These are phyloP conservation scores for Geotrypetes seraphini DNA, from an alignment of 2,797 vertebrate species.

Conservation along the genomic window DNA sequence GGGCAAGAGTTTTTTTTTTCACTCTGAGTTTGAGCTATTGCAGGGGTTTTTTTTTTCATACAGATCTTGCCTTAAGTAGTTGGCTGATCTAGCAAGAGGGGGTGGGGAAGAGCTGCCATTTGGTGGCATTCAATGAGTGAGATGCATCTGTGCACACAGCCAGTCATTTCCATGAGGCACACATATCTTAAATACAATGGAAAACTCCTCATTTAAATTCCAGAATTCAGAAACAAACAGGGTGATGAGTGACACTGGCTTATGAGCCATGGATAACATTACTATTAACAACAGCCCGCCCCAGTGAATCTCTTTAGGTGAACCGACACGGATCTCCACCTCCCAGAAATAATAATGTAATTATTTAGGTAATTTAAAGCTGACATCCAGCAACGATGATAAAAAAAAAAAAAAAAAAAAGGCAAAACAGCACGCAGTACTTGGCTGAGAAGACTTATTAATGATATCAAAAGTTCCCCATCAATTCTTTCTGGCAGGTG, in stretches of 20 bases:
- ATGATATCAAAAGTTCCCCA: too few species aligned
- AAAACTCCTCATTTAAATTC: constrained; percentile 15
- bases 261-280: constrained; percentile 3
- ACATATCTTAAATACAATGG: constrained; percentile 7
- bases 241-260: constrained; percentile 11
- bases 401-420: neutral
- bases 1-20: too few species aligned
- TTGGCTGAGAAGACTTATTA: too few species aligned
- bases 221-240: constrained; percentile 16
- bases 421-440: too few species aligned
- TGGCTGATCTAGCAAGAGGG: too few species aligned
- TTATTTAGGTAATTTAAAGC: neutral
- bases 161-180: constrained; percentile 8
- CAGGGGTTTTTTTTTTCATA: too few species aligned
- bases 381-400: neutral
- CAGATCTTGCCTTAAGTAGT: too few species aligned
- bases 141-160: constrained; percentile 7
- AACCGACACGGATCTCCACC: constrained; percentile 8
- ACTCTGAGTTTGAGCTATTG: too few species aligned
- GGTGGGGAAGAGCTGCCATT: too few species aligned
- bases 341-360: constrained; percentile 8
- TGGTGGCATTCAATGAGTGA: neutral
- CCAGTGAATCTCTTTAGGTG: constrained; percentile 6
- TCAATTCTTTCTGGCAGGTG: too few species aligned
- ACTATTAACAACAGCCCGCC: constrained; percentile 17